Evolutionary conservation across 2,888 invertebrate species (phyloP).

Genomic region (Cryptocephalus moraei): DNA sequence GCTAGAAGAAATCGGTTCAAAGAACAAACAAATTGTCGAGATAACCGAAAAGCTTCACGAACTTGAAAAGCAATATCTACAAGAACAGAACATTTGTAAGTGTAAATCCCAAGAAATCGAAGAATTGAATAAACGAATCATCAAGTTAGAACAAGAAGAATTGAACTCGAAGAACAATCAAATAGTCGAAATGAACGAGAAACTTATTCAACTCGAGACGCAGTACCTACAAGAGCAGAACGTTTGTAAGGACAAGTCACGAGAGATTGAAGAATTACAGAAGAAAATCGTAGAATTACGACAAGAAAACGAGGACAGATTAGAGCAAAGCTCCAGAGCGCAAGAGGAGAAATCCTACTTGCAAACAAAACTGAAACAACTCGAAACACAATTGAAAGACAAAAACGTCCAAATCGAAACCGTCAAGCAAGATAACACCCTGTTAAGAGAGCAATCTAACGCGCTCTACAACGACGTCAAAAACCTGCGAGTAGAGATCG

Average conservation of each 20-base stretch:
- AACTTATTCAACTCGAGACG: not conserved
- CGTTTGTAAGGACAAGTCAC: not conserved
- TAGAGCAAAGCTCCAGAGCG: conserved; percentile 1
- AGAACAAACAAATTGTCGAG: too few species aligned
- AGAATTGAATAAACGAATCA: not conserved
- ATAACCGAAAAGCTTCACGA: not conserved
- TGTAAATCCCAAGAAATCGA: not conserved
- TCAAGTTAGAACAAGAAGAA: not conserved
- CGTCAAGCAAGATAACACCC: conserved; percentile 6
- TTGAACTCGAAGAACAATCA: not conserved
- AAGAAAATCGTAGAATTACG: conserved; percentile 5
- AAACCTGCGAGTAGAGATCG: conserved; percentile 11
- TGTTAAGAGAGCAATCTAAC: conserved; percentile 10
- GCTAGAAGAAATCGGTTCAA: too few species aligned
- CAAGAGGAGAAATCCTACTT: not conserved
- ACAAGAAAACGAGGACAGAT: not conserved
- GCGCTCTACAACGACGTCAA: conserved; percentile 11
- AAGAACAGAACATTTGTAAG: not conserved
- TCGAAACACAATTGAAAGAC: conserved; percentile 6
- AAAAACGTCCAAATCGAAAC: not conserved
- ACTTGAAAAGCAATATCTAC: not conserved
- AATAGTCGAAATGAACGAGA: not conserved
- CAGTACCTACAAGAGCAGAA: conserved; percentile 1
- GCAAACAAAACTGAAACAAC: conserved; percentile 4
- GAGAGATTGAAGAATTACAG: conserved; percentile 4